Evolutionary conservation across 2,113 vertebrate species (phyloP).

Genomic region (Camarhynchus parvulus): DNA sequence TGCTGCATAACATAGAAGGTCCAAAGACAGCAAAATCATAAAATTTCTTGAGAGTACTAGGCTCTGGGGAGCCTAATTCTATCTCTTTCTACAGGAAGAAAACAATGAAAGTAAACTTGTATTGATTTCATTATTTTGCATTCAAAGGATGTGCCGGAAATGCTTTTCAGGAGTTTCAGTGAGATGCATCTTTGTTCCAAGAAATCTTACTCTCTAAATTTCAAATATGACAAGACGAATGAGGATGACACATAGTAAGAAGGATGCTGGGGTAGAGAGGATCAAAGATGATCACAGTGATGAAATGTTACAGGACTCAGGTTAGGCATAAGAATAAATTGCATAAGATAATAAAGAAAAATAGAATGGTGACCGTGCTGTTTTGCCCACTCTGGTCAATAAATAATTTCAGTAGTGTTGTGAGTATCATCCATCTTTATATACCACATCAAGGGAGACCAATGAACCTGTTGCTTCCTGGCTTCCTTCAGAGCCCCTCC

Average conservation of each 20-base stretch:
- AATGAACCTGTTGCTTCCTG: not conserved
- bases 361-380: not conserved
- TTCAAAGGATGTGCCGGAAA: not conserved
- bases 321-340: slow-evolving; percentile 16
- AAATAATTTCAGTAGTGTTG: slow-evolving; percentile 20
- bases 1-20: accelerated
- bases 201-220: not conserved
- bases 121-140: not conserved
- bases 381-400: slow-evolving; percentile 17
- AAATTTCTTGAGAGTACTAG: not conserved
- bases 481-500: not conserved
- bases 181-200: not conserved
- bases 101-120: not conserved
- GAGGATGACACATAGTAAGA: not conserved
- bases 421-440: slow-evolving; percentile 1
- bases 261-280: not conserved
- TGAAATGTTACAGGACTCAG: slow-evolving; percentile 2
- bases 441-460: not conserved
- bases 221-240: slow-evolving; percentile 36
- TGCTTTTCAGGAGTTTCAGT: not conserved
- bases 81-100: not conserved
- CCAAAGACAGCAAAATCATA: not conserved
- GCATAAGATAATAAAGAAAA: not conserved
- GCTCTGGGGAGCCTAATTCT: not conserved
- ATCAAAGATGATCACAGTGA: not conserved